Base-by-base conservation (phyloP, 2,888 invertebrate species). In the Eugnorisma glareosa region DNA sequence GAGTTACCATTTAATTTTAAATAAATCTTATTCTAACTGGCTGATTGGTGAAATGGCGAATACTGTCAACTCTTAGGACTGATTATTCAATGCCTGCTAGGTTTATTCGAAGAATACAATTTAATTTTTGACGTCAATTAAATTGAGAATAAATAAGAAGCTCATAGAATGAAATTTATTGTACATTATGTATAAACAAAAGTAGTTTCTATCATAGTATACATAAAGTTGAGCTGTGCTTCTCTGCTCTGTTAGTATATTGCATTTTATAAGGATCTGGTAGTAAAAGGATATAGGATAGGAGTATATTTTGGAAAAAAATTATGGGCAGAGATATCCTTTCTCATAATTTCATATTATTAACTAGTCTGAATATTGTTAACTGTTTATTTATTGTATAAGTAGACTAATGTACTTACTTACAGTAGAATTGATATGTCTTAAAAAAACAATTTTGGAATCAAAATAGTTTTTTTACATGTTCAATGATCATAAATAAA, bases 371-470 rank as follows among this genome's bases (percentile, higher is more conserved):
- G 63, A 75, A 67, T 71, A 75, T 77, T 71, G 28, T 54, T 57
- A 70, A 43, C 10, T 54, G 13, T 45, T 28, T 61, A 72, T 75
- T 48, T 51, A 43, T 72, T 68, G 57, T 74, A 10, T 72, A 40
- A 37, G 77, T 81, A 82, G 77, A 85, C 78, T 83, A 74, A 83
- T 77, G 82, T 73, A 77, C 24, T 57, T 80, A 77, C 43, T 68
- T 84, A 85, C 37, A 61, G 31, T 73, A 76, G 43, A 40, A 73
- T 66, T 45, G 10, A 64, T 77, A 75, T n/a, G n/a, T n/a, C n/a
- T n/a, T n/a, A n/a, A n/a, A n/a, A n/a, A n/a, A n/a, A n/a, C n/a
- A n/a, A n/a, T n/a, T n/a, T n/a, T n/a, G n/a, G n/a, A n/a, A n/a
- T n/a, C 40, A 78, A 73, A 67, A 69, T 73, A 63, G 6, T 66